Conservation (phyloP, 2,888 invertebrate genomes). For the Cetonia aurata region DNA sequence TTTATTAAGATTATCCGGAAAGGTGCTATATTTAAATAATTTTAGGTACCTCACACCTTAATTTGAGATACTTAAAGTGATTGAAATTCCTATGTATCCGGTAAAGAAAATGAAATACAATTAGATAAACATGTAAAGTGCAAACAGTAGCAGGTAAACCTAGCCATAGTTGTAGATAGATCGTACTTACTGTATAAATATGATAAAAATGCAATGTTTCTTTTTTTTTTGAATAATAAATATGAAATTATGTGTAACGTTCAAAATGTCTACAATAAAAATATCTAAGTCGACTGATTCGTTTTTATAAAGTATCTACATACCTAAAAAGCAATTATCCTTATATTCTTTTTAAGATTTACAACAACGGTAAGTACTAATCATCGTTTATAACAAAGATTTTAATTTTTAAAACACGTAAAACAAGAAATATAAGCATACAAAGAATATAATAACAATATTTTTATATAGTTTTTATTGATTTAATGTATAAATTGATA, state of each 20-base stretch:
- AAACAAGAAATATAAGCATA: no score
- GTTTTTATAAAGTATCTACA: conserved; percentile 6
- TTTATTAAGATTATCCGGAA: background rate
- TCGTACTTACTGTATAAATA: conserved; percentile 60
- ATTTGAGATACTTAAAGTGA: background rate
- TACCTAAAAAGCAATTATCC: background rate
- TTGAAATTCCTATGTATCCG: conserved; percentile 36
- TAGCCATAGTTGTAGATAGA: conserved; percentile 59
- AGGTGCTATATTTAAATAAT: conserved; percentile 14
- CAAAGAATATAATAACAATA: no score
- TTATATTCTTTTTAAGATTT: background rate
- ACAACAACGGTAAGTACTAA: background rate
- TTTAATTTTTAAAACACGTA: no score
- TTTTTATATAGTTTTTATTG: no score
- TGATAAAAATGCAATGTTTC: conserved; percentile 59
- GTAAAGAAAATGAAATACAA: conserved; percentile 17
- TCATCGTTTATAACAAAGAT: no score
- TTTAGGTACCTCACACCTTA: background rate
- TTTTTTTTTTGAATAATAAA: conserved; percentile 58
- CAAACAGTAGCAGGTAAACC: conserved; percentile 47
- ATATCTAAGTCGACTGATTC: conserved; percentile 50
- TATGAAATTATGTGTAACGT: conserved; percentile 61
- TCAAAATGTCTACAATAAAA: conserved; percentile 60
- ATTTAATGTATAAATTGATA: no score
- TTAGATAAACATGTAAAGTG: conserved; percentile 47